phyloP scores from a whole-genome alignment of 2,113 vertebrate genomes.

The Cromileptes altivelis region DNA sequence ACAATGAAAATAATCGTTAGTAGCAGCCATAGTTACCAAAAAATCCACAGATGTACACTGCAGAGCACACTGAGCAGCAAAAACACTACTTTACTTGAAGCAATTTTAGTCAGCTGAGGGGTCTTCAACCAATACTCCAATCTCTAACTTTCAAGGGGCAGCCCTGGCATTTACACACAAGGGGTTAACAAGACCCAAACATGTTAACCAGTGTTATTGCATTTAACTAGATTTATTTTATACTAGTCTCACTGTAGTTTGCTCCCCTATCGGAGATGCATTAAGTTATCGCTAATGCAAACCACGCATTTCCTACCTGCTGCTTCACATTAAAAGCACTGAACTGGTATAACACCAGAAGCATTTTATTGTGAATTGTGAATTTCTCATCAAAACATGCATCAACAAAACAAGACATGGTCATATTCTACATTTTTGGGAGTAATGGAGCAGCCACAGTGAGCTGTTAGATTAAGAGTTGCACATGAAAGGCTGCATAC shows the following conservation, averaged over 20 bases:
- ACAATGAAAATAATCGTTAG: too few species aligned
- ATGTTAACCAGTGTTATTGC: too few species aligned
- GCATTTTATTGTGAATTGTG: background rate
- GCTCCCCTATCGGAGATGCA: background rate
- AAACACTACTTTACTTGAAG: too few species aligned
- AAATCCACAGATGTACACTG: too few species aligned
- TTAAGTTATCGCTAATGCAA: background rate
- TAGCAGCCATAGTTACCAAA: too few species aligned
- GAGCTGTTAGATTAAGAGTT: background rate
- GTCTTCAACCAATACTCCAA: too few species aligned
- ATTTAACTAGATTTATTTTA: too few species aligned
- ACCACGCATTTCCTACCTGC: background rate
- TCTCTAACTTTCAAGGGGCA: too few species aligned
- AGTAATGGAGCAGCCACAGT: background rate
- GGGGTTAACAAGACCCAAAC: too few species aligned
- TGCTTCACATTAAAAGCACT: background rate
- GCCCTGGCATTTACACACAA: too few species aligned
- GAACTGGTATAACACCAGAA: background rate
- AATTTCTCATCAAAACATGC: background rate
- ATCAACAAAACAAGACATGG: background rate
- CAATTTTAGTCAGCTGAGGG: too few species aligned
- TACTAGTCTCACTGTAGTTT: background rate
- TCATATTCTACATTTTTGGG: background rate
- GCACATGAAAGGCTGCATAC: background rate
- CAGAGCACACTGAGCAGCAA: too few species aligned